A percentile compares a stretch with the other conserved stretches of the same genome.
Conservation (phyloP, 2,888 invertebrate genomes). For the Euclidia mi region DNA sequence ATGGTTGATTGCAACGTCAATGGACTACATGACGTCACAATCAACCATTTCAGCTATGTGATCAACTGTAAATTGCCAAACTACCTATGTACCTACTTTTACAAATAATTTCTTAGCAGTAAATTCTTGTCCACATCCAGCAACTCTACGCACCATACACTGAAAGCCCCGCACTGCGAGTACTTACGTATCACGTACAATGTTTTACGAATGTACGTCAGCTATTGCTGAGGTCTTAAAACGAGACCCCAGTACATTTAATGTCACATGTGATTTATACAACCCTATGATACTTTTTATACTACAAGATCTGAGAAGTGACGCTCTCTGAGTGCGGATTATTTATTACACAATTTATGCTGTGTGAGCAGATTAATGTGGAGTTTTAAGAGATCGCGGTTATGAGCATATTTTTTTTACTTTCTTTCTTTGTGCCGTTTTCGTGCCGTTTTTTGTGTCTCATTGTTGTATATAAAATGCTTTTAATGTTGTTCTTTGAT, state of each 20-base stretch:
- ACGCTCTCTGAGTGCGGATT: conserved; percentile 36
- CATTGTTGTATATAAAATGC: neutral
- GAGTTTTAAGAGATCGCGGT: conserved; percentile 23
- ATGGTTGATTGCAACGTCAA: too few species aligned
- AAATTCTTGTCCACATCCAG: conserved; percentile 8
- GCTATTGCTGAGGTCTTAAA: conserved; percentile 57
- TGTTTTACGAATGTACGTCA: conserved; percentile 59
- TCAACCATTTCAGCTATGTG: too few species aligned
- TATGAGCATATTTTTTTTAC: conserved; percentile 15
- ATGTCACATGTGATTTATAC: conserved; percentile 64
- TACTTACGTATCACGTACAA: conserved; percentile 34
- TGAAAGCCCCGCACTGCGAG: conserved; percentile 9
- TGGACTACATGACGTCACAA: too few species aligned
- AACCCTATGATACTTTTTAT: conserved; percentile 52
- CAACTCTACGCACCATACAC: conserved; percentile 10
- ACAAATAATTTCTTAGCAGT: neutral
- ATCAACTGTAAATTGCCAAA: too few species aligned
- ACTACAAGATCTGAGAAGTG: conserved; percentile 46
- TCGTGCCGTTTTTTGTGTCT: neutral
- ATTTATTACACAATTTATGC: conserved; percentile 46
- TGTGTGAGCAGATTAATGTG: conserved; percentile 29
- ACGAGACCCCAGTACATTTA: conserved; percentile 58
- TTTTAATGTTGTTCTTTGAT: neutral
- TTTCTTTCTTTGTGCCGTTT: conserved; percentile 10
- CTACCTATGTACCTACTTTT: too few species aligned